phyloP scores from a whole-genome alignment of 1,140 invertebrate genomes.

The Camponotus pennsylvanicus region DNA sequence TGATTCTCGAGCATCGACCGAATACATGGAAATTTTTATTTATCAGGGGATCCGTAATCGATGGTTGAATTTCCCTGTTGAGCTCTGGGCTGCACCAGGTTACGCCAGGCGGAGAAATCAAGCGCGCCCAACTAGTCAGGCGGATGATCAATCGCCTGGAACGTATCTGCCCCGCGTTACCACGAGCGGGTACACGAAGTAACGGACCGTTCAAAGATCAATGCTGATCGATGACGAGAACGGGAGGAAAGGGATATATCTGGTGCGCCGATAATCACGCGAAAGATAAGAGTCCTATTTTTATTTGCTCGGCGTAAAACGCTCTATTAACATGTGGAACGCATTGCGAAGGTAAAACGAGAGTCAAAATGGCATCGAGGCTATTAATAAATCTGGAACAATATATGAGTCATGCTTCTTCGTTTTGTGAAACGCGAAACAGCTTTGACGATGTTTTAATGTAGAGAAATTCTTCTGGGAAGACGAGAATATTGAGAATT shows the following conservation, averaged over 20 bases:
- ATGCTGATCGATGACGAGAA: slow-evolving; percentile 45
- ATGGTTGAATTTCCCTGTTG: neutral
- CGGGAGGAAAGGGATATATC: neutral
- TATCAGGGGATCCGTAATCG: slow-evolving; percentile 48
- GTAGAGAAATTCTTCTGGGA: neutral
- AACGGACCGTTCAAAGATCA: slow-evolving; percentile 63
- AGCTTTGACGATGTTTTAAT: neutral
- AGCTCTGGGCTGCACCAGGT: neutral
- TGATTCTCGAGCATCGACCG: slow-evolving; percentile 41
- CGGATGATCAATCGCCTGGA: slow-evolving; percentile 63
- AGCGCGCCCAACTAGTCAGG: slow-evolving; percentile 59
- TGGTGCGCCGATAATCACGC: neutral
- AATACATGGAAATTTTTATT: slow-evolving; percentile 50
- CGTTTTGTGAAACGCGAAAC: neutral
- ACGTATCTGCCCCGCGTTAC: slow-evolving; percentile 51
- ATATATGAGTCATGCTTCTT: neutral
- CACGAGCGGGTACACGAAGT: slow-evolving; percentile 35
- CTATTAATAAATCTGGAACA: neutral
- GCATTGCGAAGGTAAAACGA: neutral
- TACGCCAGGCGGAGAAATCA: slow-evolving; percentile 51
- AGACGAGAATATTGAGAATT: neutral
- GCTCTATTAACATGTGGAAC: neutral
- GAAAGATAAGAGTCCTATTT: neutral
- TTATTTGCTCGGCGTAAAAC: neutral
- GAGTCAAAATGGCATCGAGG: neutral